Conservation (phyloP, 2,797 vertebrate species). For the Erithacus rubecula region DNA sequence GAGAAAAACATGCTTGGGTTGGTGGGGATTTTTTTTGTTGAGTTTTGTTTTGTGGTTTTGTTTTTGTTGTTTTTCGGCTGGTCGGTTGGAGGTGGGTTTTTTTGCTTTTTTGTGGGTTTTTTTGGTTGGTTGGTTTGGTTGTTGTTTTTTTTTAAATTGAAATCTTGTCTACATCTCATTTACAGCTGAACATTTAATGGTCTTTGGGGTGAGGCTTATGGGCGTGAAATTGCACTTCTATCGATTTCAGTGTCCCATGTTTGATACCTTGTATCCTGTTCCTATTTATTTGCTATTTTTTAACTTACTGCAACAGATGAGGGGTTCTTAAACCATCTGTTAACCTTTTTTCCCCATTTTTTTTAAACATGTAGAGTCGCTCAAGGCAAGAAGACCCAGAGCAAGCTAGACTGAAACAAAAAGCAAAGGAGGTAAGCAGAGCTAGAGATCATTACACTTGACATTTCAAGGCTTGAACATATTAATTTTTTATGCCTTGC, state of each 20-base stretch:
- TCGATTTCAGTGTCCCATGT: constrained; percentile 82
- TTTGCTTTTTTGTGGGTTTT: background rate
- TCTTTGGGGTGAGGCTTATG: constrained; percentile 79
- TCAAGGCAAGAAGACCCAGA: constrained; percentile 94
- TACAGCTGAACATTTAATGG: constrained; percentile 83
- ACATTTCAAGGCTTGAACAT: constrained; percentile 91
- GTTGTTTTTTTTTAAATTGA: background rate
- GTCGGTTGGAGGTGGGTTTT: background rate
- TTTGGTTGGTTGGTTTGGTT: background rate
- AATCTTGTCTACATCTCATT: constrained; percentile 71
- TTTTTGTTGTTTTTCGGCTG: background rate
- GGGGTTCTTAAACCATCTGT: constrained; percentile 89
- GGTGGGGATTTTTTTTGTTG: background rate
- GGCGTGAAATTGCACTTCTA: constrained; percentile 77
- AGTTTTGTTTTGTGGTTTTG: background rate
- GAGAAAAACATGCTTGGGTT: background rate
- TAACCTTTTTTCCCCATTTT: constrained; percentile 81
- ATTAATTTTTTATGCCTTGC: constrained; percentile 96
- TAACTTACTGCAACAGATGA: constrained; percentile 85
- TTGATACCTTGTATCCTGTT: constrained; percentile 85
- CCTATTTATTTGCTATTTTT: constrained; percentile 84
- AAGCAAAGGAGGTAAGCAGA: constrained; percentile 92
- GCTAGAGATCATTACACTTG: constrained; percentile 92
- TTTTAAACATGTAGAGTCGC: constrained; percentile 83
- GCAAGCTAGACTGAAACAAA: constrained; percentile 91